Evolutionary conservation across 2,797 vertebrate genomes (phyloP), one percentile per base, ranked within the genome.

Genomic region (Oreonectes daqikongensis): DNA sequence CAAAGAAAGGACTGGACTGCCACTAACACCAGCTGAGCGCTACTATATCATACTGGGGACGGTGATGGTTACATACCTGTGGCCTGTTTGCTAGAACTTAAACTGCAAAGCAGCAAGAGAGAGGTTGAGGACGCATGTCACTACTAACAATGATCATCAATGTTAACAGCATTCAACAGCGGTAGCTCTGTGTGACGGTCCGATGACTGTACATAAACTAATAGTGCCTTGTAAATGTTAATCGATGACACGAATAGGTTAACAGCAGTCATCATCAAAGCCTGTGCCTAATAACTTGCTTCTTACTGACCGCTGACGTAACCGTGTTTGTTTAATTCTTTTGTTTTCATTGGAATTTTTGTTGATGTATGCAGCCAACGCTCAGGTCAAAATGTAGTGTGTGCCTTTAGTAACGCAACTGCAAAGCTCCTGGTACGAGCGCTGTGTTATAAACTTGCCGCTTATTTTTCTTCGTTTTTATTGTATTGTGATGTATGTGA

Each of bases 181-280:
- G 72, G n/a, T n/a, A n/a, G n/a, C n/a, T n/a, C n/a, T n/a, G n/a
- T 60, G 53, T 72, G 55, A 79, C 46, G 55, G 52, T 52, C 87
- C 90, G 81, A 92, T 87, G 86, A 89, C 74, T 99, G 96, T 98
- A 98, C 95, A 97, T 98, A 94, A 96, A 96, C 95, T 95, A 96
- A 95, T 95, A 92, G 90, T 95, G 94, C 94, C 92, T 95, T 97
- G 96, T 97, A 98, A 95, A 96, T 96, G 91, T 94, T 94, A 87
- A 94, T 91, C 91, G 90, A 93, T 94, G 88, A 79, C 95, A 96
- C 95, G 95, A 95, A 92, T 91, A 87, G 91, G 91, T 94, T 98
- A 97, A 95, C 95, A 95, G 88, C 92, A 91, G 92, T 78, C 65
- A 68, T 89, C 87, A 46, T 50, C 48, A 9, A 88, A 92, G 95